These are phyloP conservation scores for Oreochromis aureus DNA, from an alignment of 2,113 vertebrate genomes.

Conservation along the genomic window DNA sequence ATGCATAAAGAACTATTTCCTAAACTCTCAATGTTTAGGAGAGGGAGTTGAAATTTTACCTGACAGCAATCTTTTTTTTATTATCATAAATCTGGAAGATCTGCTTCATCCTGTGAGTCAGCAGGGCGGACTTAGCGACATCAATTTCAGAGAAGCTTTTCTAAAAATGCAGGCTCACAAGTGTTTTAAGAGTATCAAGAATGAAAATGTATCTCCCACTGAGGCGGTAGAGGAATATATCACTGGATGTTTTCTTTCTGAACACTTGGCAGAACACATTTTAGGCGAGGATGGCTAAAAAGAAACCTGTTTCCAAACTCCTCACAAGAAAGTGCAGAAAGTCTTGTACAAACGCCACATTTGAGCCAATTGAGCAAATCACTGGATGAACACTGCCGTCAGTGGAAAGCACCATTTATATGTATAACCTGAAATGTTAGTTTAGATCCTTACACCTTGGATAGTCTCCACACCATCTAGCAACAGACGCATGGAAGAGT, in stretches of 20 bases:
- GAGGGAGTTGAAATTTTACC: background rate
- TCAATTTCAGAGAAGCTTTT: background rate
- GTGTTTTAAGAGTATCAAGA: background rate
- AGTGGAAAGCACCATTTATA: background rate
- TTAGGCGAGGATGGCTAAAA: background rate
- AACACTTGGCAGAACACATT: background rate
- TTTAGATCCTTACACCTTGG: background rate
- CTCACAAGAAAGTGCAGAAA: background rate
- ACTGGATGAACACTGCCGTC: background rate
- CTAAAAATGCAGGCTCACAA: background rate
- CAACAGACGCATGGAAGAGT: background rate
- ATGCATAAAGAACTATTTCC: background rate
- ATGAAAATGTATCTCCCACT: background rate
- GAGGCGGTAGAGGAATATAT: background rate
- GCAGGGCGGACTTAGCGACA: background rate
- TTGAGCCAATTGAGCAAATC: constrained; percentile 8
- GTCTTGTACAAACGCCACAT: background rate
- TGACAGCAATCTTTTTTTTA: background rate
- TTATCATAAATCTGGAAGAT: background rate
- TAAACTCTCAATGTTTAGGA: background rate
- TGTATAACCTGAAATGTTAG: background rate
- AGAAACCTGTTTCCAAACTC: background rate
- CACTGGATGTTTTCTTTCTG: background rate
- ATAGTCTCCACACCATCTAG: background rate
- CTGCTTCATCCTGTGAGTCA: background rate